Evolutionary conservation across 2,888 invertebrate species (phyloP).

Genomic region (Hanleya hanleyi): DNA sequence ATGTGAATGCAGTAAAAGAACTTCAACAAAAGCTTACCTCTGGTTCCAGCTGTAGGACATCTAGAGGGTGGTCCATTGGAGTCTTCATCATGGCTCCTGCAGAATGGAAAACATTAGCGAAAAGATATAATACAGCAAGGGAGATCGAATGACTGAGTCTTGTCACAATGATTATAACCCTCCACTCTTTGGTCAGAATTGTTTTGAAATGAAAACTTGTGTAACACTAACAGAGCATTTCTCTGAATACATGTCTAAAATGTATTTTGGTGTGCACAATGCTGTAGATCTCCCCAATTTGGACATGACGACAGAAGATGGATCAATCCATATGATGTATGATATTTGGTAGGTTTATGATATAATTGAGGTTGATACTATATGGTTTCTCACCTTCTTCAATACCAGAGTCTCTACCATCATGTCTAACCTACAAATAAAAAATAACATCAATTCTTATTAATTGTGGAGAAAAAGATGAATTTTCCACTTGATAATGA

Average conservation of each 20-base stretch:
- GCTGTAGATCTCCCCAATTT: too few relatives aligned
- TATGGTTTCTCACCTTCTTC: conserved; percentile 41
- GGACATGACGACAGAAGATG: too few relatives aligned
- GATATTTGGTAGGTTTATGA: neutral
- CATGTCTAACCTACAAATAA: conserved; percentile 31
- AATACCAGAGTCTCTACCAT: conserved; percentile 50
- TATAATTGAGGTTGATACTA: neutral
- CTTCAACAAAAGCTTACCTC: conserved; percentile 18
- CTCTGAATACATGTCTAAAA: neutral
- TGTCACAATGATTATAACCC: too few relatives aligned
- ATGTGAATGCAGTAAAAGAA: neutral
- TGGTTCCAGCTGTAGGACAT: conserved; percentile 32
- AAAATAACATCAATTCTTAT: neutral
- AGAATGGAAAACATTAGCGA: neutral
- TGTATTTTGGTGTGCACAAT: neutral
- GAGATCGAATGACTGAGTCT: too few relatives aligned
- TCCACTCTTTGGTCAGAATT: neutral
- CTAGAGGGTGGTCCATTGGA: conserved; percentile 22
- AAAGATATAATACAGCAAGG: neutral
- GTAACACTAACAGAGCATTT: too few relatives aligned
- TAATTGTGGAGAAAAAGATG: too few relatives aligned
- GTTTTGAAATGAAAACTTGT: neutral
- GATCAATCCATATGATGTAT: too few relatives aligned
- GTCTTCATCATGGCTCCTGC: conserved; percentile 44
- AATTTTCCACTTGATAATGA: neutral